Evolutionary conservation across 2,797 vertebrate species (phyloP).

Genomic region (Halcyon chelicuti): DNA sequence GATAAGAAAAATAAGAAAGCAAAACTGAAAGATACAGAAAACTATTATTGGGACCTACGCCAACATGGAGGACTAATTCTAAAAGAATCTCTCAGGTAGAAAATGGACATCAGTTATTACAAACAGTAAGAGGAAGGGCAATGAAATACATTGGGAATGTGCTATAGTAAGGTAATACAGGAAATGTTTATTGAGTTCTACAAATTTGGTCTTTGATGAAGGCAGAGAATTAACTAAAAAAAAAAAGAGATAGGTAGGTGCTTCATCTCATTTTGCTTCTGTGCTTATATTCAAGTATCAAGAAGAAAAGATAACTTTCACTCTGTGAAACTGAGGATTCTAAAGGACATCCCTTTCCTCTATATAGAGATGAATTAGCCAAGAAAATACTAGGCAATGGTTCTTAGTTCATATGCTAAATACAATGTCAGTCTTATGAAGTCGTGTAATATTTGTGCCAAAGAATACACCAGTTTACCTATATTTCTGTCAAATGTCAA

Average conservation of each 20-base stretch:
- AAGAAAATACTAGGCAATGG: background rate
- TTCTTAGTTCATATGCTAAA: background rate
- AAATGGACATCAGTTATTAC: background rate
- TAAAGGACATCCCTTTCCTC: background rate
- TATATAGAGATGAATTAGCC: background rate
- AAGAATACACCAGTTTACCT: background rate
- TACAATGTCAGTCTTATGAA: background rate
- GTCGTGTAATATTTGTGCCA: background rate
- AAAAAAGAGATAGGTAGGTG: background rate
- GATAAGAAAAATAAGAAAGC: slow-evolving; percentile 23
- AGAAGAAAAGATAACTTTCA: background rate
- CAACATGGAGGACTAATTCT: background rate
- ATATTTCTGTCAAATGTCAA: background rate
- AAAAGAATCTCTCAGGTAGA: background rate
- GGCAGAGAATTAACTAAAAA: background rate
- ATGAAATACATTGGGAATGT: background rate
- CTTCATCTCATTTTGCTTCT: background rate
- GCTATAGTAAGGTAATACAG: background rate
- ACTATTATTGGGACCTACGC: background rate
- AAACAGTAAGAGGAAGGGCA: background rate
- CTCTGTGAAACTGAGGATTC: background rate
- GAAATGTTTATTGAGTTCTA: background rate
- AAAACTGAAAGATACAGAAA: background rate
- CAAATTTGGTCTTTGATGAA: background rate
- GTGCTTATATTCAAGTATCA: background rate